Evolutionary conservation across 2,113 vertebrate genomes (phyloP).

Genomic region (Nyctibius bracteatus): DNA sequence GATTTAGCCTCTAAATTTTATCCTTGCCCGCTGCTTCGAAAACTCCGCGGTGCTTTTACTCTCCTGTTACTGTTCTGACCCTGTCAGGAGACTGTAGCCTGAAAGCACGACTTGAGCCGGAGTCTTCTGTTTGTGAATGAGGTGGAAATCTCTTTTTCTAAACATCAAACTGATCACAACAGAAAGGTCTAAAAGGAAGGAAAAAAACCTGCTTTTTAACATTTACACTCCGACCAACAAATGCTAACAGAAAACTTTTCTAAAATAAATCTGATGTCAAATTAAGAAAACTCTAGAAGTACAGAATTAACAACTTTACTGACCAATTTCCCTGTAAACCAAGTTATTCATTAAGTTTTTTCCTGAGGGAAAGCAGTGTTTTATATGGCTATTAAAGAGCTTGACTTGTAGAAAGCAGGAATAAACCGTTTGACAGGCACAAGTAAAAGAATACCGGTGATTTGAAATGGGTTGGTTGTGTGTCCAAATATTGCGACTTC

Average conservation of each 20-base stretch:
- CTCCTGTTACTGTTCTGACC: background rate
- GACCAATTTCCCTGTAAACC: background rate
- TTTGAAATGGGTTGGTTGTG: accelerated
- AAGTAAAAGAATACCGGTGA: accelerated
- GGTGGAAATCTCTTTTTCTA: background rate
- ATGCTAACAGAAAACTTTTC: background rate
- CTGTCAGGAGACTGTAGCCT: background rate
- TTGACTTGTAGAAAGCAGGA: background rate
- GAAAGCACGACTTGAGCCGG: background rate
- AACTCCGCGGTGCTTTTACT: accelerated
- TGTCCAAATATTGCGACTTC: accelerated
- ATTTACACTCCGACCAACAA: background rate
- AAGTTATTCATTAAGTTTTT: background rate
- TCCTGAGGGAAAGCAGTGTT: background rate
- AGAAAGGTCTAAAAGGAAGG: background rate
- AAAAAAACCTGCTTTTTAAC: background rate
- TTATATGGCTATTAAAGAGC: accelerated
- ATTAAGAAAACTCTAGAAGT: background rate
- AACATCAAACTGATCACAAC: background rate
- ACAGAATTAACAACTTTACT: background rate
- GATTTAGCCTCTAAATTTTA: accelerated
- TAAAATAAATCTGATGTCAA: background rate
- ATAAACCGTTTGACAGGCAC: accelerated
- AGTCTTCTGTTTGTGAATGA: background rate
- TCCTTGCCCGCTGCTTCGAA: accelerated